Percentiles rank a stretch among this genome's conserved stretches.
Conservation (phyloP, 2,797 vertebrate genomes). For the Artibeus lituratus region DNA sequence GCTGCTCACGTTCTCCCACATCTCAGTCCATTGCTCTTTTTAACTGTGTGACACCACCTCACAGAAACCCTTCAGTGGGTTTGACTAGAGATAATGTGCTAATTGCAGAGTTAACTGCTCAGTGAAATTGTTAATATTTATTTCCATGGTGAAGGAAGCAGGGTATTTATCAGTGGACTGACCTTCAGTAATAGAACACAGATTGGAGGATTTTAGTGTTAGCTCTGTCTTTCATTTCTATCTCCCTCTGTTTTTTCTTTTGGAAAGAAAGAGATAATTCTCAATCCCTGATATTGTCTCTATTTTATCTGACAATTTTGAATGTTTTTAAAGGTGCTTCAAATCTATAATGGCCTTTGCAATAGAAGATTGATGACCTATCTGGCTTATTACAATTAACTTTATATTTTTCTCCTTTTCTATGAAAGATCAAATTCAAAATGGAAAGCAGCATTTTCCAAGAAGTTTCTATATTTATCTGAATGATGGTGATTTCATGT, state of each 20-base stretch:
- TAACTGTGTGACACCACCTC: not conserved
- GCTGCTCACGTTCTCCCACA: not conserved
- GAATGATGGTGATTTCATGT: constrained; percentile 39
- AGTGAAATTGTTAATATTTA: not conserved
- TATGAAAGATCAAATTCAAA: not conserved
- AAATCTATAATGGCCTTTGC: not conserved
- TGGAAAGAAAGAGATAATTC: not conserved
- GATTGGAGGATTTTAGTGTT: not conserved
- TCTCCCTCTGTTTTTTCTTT: not conserved
- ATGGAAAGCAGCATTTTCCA: constrained; percentile 34
- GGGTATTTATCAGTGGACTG: not conserved
- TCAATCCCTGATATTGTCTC: not conserved
- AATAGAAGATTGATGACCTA: not conserved
- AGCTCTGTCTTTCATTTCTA: not conserved
- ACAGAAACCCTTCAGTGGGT: not conserved
- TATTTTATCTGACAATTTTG: not conserved
- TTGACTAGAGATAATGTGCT: not conserved
- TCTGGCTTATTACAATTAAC: not conserved
- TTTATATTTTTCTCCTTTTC: constrained; percentile 18
- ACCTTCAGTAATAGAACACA: not conserved
- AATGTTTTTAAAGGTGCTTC: not conserved
- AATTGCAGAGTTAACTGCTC: not conserved
- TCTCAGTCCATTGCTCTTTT: not conserved
- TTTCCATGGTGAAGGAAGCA: not conserved
- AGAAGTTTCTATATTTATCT: constrained; percentile 10